Evolutionary conservation across 2,888 invertebrate species (phyloP), one percentile per base, ranked within the genome.

Genomic region (Melangyna quadrimaculata): DNA sequence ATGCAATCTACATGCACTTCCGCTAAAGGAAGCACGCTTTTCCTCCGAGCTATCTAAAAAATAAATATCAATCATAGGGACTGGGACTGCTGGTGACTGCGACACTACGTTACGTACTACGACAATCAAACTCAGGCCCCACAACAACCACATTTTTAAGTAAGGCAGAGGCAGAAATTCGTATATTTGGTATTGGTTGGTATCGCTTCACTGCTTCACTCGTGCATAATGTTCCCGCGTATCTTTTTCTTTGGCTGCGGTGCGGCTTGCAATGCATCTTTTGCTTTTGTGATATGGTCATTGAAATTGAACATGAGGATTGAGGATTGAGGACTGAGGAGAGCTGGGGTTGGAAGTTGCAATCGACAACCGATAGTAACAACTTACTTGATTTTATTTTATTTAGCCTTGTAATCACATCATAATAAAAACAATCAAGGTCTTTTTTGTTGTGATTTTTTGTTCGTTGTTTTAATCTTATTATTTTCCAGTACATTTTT

Each of bases 11-110:
- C 59, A 71, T 71, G 74, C 51, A 79, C 83, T 84, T 84, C 83
- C 83, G 83, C 19, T 75, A 71, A 71, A 53, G 57, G 70, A 74
- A 79, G 75, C 83, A 84, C 53, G 59, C 75, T 74, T 84, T 71
- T 74, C 24, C 84, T 72, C 72, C 17, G 14, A 67, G 75, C 45
- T 53, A 84, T 75, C 74, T 70, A 24, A 29, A 65, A 70, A 75
- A n/a, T n/a, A n/a, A n/a, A n/a, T n/a, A n/a, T n/a, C n/a, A n/a
- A n/a, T n/a, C n/a, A n/a, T n/a, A 19, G 19, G 40, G 29, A 37
- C 8, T 1, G 61, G 9, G 48, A 40, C 48, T 35, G 37, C 27
- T 37, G 27, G 7, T n/a, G 6, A 59, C 12, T 1, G 55, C 63
- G 19, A 45, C 17, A 67, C 10, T 1, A n/a, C n/a, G n/a, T n/a